Evolutionary conservation across 2,113 vertebrate species (phyloP).

Genomic region (Menura novaehollandiae): DNA sequence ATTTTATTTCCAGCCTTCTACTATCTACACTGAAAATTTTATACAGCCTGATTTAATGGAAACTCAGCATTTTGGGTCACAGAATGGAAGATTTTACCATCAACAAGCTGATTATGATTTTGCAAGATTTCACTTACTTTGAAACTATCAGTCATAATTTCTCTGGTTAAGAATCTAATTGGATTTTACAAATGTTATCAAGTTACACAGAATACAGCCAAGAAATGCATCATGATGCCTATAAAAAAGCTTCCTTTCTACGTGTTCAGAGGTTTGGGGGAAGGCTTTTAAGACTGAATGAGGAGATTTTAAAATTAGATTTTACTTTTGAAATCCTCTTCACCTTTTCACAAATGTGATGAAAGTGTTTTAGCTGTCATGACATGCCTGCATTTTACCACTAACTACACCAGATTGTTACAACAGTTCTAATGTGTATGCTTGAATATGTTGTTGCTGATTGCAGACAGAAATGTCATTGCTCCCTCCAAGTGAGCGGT

Average conservation of each 20-base stretch:
- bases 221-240: not conserved
- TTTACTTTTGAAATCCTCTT: not conserved
- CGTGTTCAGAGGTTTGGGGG: not conserved
- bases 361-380: not conserved
- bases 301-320: not conserved
- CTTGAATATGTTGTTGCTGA: not conserved
- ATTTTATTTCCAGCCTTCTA: not conserved
- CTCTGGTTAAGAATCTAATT: not conserved
- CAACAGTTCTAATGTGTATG: not conserved
- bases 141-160: not conserved
- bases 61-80: not conserved
- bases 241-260: not conserved
- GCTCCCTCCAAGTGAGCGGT: not conserved
- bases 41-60: not conserved
- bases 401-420: not conserved
- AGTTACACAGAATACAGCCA: not conserved
- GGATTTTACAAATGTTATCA: not conserved
- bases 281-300: not conserved
- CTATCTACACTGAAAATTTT: not conserved
- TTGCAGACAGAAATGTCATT: not conserved
- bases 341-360: not conserved
- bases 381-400: not conserved
- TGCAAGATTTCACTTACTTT: not conserved
- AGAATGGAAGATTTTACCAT: not conserved
- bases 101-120: not conserved